These are phyloP conservation scores for Drosophila bipectinata DNA, from an alignment of 1,140 invertebrate genomes.

Conservation along the genomic window DNA sequence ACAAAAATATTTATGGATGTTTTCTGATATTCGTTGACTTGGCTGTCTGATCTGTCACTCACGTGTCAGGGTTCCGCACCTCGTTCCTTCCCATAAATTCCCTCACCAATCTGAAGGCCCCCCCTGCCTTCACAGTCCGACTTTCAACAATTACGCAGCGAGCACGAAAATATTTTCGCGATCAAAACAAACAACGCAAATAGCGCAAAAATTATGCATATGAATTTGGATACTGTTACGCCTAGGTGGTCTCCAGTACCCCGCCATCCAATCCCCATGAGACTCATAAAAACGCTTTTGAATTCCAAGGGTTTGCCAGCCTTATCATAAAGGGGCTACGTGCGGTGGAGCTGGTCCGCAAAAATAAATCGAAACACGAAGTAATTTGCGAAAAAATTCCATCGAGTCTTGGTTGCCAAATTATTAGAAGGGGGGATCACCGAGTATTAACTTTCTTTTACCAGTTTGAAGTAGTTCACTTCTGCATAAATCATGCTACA, in stretches of 20 bases:
- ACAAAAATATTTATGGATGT: constrained; percentile 81
- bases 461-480: not conserved
- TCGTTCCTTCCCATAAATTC: not conserved
- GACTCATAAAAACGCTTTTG: constrained; percentile 17
- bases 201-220: constrained; percentile 65
- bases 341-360: constrained; percentile 62
- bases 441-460: constrained; percentile 25
- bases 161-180: constrained; percentile 59
- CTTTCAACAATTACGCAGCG: constrained; percentile 63
- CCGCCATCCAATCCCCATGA: not conserved
- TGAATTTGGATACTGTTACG: constrained; percentile 56
- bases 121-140: constrained; percentile 25
- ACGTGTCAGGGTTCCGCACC: constrained; percentile 27
- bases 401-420: constrained; percentile 17
- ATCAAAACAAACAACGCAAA: constrained; percentile 59
- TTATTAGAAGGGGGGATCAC: constrained; percentile 3
- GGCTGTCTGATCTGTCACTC: constrained; percentile 66
- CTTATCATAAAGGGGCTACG: no score
- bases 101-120: constrained; percentile 9
- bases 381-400: constrained; percentile 23
- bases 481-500: not conserved
- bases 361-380: constrained; percentile 21
- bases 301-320: constrained; percentile 58
- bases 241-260: constrained; percentile 52
- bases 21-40: constrained; percentile 65